phyloP scores from a whole-genome alignment of 2,888 invertebrate species.

The Phyllotreta striolata region DNA sequence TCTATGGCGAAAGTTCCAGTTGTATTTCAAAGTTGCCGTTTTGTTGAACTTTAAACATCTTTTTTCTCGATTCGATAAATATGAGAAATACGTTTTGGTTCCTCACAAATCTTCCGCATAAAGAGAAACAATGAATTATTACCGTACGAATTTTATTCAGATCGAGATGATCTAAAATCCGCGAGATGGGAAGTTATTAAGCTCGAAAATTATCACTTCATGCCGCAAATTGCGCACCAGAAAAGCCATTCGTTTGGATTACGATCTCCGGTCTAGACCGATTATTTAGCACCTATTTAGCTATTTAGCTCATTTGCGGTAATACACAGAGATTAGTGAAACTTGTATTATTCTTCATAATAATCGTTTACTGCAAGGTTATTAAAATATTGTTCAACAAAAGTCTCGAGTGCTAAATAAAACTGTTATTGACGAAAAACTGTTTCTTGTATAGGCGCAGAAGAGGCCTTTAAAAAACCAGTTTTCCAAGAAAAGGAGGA shows the following conservation, averaged over 20 bases:
- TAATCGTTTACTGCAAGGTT: no score
- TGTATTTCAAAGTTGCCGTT: neutral
- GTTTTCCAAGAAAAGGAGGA: neutral
- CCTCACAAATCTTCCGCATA: neutral
- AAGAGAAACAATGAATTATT: no score
- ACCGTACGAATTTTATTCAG: neutral
- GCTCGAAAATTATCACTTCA: constrained; percentile 14
- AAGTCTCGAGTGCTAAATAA: no score
- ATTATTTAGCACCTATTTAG: neutral
- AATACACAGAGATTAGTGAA: constrained; percentile 4
- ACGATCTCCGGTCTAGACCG: constrained; percentile 18
- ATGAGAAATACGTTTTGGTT: neutral
- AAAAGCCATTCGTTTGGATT: constrained; percentile 20
- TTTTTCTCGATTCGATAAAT: neutral
- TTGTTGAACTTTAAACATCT: neutral
- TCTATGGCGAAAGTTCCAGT: neutral
- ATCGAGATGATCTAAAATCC: constrained; percentile 12
- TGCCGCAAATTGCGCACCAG: constrained; percentile 16
- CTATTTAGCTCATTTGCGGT: constrained; percentile 4
- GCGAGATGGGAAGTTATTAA: constrained; percentile 1
- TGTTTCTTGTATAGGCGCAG: no score
- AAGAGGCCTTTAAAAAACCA: no score
- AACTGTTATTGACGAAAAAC: no score
- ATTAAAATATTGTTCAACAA: no score
- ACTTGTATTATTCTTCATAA: no score